Conservation (phyloP, 1,140 invertebrate genomes). For the Drosophila ananassae region DNA sequence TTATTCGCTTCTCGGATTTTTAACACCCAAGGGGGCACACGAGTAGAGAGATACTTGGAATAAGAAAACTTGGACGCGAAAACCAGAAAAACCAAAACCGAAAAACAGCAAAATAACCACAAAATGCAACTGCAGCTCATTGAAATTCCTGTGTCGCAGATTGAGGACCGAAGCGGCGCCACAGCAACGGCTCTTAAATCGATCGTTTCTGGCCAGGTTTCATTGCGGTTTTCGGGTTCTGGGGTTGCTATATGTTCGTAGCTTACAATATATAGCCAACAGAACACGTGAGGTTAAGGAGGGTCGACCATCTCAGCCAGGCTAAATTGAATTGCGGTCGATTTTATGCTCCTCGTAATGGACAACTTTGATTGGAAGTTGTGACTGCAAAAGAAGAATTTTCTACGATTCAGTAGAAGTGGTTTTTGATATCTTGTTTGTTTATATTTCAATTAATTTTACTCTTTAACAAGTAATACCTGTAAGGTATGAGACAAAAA, state of each 20-base stretch:
- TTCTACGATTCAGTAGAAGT: not conserved
- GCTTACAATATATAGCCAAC: not conserved
- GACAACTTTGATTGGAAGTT: constrained; percentile 44
- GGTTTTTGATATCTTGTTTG: not conserved
- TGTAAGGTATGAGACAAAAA: too few relatives aligned
- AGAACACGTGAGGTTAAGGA: constrained; percentile 40
- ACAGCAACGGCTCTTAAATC: constrained; percentile 17
- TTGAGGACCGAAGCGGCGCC: constrained; percentile 28
- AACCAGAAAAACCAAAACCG: constrained; percentile 23
- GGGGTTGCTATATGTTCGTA: not conserved
- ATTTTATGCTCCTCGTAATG: constrained; percentile 21
- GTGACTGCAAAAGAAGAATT: constrained; percentile 1
- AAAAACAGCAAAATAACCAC: constrained; percentile 35
- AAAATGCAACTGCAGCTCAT: constrained; percentile 48
- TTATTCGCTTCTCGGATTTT: constrained; percentile 75
- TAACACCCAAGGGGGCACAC: constrained; percentile 76
- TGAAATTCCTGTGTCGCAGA: constrained; percentile 40
- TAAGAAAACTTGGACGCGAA: constrained; percentile 3
- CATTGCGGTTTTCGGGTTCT: constrained; percentile 33
- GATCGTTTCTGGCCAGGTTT: constrained; percentile 36
- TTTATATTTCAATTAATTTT: not conserved
- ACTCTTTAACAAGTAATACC: too few relatives aligned
- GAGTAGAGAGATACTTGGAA: not conserved
- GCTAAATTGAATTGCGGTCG: constrained; percentile 41
- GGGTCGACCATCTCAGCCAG: constrained; percentile 27